These are phyloP conservation scores for Xanthostigma xanthostigma DNA, from an alignment of 2,888 invertebrate genomes.

Conservation along the genomic window DNA sequence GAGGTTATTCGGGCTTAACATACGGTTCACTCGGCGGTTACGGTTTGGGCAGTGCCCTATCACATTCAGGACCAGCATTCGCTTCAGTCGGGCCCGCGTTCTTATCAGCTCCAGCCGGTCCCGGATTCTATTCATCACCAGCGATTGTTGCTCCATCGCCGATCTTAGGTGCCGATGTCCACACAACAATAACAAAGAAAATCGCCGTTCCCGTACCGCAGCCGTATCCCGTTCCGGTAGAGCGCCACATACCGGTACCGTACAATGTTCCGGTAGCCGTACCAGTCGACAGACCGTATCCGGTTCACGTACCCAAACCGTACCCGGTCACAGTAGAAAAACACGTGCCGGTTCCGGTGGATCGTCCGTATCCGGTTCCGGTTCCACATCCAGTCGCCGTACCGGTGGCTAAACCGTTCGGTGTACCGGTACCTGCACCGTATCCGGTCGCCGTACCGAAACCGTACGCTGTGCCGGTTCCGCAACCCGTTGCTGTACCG, in stretches of 20 bases:
- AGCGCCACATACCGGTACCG: conserved; percentile 33
- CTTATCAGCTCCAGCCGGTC: too few species aligned
- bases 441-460: conserved; percentile 2
- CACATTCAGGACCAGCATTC: neutral
- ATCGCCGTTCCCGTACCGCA: conserved; percentile 35
- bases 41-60: conserved; percentile 1
- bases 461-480: neutral
- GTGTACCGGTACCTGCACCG: conserved; percentile 3
- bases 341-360: conserved; percentile 30
- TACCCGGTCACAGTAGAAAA: conserved; percentile 31
- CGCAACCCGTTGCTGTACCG: conserved; percentile 3
- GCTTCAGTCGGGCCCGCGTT: neutral
- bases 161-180: conserved; percentile 18
- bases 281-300: conserved; percentile 21
- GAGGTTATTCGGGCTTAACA: neutral
- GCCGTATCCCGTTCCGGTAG: conserved; percentile 34
- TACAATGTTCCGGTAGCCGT: conserved; percentile 26
- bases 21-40: conserved; percentile 3
- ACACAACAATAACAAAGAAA: conserved; percentile 30
- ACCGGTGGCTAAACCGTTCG: conserved; percentile 1
- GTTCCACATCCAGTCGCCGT: conserved; percentile 21
- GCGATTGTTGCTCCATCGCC: neutral
- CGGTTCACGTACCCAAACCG: conserved; percentile 34
- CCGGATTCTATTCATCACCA: too few species aligned
- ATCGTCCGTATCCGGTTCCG: conserved; percentile 23